These are phyloP conservation scores for Petrocephalus microphthalmus DNA, from an alignment of 2,113 vertebrate genomes.

Conservation along the genomic window DNA sequence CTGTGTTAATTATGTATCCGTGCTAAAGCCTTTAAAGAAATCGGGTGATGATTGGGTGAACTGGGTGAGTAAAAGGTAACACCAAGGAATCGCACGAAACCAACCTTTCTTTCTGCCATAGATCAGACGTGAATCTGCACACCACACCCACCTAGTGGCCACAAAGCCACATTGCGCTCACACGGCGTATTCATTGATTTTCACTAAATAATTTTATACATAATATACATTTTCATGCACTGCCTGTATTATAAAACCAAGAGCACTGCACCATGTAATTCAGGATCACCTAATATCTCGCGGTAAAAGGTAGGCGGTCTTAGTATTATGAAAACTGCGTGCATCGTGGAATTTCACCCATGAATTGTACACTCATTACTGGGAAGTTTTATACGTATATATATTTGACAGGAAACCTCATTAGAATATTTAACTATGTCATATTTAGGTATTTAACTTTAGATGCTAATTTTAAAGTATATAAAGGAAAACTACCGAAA, in stretches of 20 bases:
- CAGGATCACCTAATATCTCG: neutral
- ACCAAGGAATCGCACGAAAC: neutral
- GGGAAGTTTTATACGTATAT: neutral
- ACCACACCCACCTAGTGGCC: conserved; percentile 4
- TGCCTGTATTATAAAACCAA: neutral
- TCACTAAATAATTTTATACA: neutral
- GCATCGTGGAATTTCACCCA: neutral
- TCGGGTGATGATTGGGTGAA: neutral
- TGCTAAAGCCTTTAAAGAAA: neutral
- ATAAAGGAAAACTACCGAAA: neutral
- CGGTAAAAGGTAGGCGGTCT: neutral
- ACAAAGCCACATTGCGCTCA: neutral
- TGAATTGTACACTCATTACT: neutral
- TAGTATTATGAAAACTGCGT: neutral
- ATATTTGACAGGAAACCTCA: neutral
- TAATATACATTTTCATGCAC: neutral
- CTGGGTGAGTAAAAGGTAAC: neutral
- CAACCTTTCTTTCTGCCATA: neutral
- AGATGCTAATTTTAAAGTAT: neutral
- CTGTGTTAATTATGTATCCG: neutral
- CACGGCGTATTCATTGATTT: neutral
- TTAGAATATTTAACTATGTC: neutral
- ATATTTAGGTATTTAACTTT: too few relatives aligned
- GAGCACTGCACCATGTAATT: neutral
- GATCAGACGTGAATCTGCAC: neutral